These are phyloP conservation scores for Agriopis aurantiaria DNA, from an alignment of 2,888 invertebrate species.

Conservation along the genomic window DNA sequence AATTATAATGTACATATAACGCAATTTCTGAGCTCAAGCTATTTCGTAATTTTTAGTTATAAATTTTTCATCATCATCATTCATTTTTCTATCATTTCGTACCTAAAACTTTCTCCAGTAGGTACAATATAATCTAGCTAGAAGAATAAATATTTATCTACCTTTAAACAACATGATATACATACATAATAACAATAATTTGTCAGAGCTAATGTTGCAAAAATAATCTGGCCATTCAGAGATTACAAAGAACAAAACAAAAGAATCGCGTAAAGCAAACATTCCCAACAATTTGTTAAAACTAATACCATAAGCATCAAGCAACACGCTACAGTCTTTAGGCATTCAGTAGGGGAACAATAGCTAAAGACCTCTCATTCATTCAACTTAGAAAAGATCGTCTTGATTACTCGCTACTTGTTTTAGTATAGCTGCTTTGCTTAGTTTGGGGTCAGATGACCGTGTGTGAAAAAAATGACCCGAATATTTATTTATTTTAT, in stretches of 20 bases:
- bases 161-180: background rate
- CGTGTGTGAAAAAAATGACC: too few relatives aligned
- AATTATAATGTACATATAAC: too few relatives aligned
- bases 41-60: too few relatives aligned
- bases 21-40: too few relatives aligned
- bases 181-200: background rate
- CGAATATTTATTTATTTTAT: too few relatives aligned
- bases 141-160: background rate
- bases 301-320: constrained; percentile 54
- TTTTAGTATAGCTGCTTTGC: background rate
- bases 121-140: too few relatives aligned
- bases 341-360: constrained; percentile 66
- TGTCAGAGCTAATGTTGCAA: constrained; percentile 21
- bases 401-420: constrained; percentile 16
- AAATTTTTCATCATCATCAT: too few relatives aligned
- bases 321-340: constrained; percentile 74
- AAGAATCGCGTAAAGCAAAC: constrained; percentile 47
- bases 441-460: too few relatives aligned
- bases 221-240: constrained; percentile 21
- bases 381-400: constrained; percentile 21
- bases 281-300: constrained; percentile 45
- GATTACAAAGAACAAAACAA: constrained; percentile 42
- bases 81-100: too few relatives aligned
- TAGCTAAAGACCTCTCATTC: constrained; percentile 50
- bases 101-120: too few relatives aligned